phyloP scores from a whole-genome alignment of 2,888 invertebrate genomes.

The Phyto melanocephala region DNA sequence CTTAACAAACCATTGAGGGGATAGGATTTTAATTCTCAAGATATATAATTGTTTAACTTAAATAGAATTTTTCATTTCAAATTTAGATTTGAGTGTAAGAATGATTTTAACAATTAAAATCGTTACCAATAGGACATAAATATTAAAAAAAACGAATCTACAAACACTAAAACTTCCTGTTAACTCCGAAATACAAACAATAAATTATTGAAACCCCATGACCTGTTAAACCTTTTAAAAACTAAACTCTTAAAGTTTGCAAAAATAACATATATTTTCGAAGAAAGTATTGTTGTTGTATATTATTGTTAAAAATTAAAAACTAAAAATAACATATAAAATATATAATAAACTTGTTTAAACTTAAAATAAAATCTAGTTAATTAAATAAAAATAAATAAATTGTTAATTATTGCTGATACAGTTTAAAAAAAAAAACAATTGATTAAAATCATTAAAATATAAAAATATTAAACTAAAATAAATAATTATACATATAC shows the following conservation, averaged over 20 bases:
- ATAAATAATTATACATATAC: constrained; percentile 23
- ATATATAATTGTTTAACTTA: too few species aligned
- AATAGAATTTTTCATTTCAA: too few species aligned
- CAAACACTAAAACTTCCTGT: constrained; percentile 15
- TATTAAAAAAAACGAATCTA: background rate
- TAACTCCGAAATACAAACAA: constrained; percentile 56
- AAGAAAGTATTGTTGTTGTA: too few species aligned
- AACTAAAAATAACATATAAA: constrained; percentile 1
- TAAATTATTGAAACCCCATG: constrained; percentile 55
- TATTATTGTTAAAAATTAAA: too few species aligned
- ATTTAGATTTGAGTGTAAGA: too few species aligned
- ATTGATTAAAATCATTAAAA: constrained; percentile 41
- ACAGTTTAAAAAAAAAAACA: constrained; percentile 46
- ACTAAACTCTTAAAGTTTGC: background rate
- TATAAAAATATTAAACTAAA: constrained; percentile 13
- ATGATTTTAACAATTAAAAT: too few species aligned
- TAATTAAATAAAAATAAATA: constrained; percentile 50
- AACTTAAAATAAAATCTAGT: constrained; percentile 34
- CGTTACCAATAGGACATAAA: too few species aligned
- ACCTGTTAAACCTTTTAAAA: constrained; percentile 53
- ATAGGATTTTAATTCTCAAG: too few species aligned
- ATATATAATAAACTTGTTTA: constrained; percentile 30
- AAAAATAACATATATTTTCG: constrained; percentile 37
- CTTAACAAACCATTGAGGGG: too few species aligned
- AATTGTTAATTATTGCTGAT: constrained; percentile 64